Percentiles rank a stretch among this genome's conserved stretches.
Conservation (phyloP, 2,797 vertebrate species). For the Toxotes lorentzi region DNA sequence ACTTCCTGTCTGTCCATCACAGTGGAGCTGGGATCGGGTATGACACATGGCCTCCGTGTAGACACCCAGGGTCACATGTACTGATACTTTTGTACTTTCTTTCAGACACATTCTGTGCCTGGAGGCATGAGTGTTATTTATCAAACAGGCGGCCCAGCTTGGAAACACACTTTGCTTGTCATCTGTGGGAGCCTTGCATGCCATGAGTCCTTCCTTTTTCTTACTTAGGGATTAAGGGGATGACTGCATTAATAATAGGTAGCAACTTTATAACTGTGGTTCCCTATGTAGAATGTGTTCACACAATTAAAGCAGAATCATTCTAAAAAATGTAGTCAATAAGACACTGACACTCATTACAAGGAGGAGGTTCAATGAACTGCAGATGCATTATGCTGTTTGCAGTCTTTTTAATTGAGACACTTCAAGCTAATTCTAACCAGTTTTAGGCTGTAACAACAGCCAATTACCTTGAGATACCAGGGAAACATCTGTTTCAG, state of each 20-base stretch:
- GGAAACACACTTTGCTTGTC: slow-evolving; percentile 21
- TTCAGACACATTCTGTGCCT: slow-evolving; percentile 33
- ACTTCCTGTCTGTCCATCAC: slow-evolving; percentile 64
- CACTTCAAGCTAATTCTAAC: not conserved
- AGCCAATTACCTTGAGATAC: not conserved
- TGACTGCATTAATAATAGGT: not conserved
- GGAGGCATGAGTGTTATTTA: slow-evolving; percentile 26
- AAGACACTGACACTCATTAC: not conserved
- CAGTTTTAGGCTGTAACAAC: not conserved
- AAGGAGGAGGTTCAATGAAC: not conserved
- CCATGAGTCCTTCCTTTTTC: not conserved
- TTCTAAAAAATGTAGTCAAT: not conserved
- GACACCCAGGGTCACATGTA: slow-evolving; percentile 34
- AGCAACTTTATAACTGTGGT: not conserved
- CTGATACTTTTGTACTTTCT: slow-evolving; percentile 32
- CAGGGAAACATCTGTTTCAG: not conserved
- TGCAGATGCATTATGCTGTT: not conserved
- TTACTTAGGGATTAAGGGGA: not conserved
- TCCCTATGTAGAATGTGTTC: not conserved
- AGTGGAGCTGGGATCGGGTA: not conserved
- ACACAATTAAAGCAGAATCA: not conserved
- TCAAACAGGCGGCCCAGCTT: slow-evolving; percentile 21
- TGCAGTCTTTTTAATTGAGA: not conserved
- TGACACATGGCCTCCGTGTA: slow-evolving; percentile 44
- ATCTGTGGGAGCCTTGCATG: not conserved